Base-by-base conservation (phyloP, 2,797 vertebrate genomes). In the Zalophus californianus region DNA sequence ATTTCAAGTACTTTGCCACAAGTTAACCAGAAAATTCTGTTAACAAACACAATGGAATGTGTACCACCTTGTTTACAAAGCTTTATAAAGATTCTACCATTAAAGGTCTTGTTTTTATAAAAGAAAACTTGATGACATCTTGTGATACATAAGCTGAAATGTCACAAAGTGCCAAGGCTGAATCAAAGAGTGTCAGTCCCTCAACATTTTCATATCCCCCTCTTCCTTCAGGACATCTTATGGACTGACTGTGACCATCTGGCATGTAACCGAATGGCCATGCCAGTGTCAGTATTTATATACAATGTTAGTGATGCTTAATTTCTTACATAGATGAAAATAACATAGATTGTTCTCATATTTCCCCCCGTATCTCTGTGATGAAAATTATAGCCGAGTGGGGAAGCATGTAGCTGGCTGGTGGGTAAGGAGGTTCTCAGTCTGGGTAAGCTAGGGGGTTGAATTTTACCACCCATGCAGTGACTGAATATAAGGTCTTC, bases 1-100 rank as follows among this genome's bases (percentile, higher is more conserved):
- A 41, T 91, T 95, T 97, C 72, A 92, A 78, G 12, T 85, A 84
- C 32, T 93, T 97, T 91, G 7, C 62, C 12, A 88, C 14, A 95
- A 92, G 78, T 70, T 68, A 91, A 73, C 25, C 9, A 91, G 60
- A 86, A 80, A 86, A 68, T 85, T 91, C 56, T 79, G 29, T 56
- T 56, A 84, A 79, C 56, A 95, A 82, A 83, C 56, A 54, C 18
- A 56, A n/a, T 72, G 32, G 48, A 72, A 68, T 80, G 25, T 75
- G 79, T 4, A 75, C 14, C 78, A 29, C 82, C 41, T 92, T 94
- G 29, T 54, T 29, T 79, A 79, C 23, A 92, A 92, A 83, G 25
- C 14, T 15, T 94, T 93, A 29, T 79, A 66, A 64, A 94, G n/a
- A 73, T 64, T 38, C n/a, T 96, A n/a, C 48, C 83, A 23, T 64